Evolutionary conservation across 2,113 vertebrate genomes (phyloP).

Genomic region (Ictidomys tridecemlineatus): DNA sequence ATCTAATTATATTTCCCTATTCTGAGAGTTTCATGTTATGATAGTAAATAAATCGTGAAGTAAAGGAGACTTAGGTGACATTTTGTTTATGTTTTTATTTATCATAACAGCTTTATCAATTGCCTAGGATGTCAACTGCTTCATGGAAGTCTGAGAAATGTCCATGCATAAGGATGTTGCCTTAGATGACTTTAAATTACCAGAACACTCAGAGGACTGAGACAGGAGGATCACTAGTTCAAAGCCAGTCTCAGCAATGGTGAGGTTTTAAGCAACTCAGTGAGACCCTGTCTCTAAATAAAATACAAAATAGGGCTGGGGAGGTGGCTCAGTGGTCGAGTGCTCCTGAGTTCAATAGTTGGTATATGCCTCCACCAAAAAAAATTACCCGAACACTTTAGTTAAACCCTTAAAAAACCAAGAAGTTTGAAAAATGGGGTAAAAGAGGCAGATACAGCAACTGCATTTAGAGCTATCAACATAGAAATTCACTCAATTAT

Average conservation of each 20-base stretch:
- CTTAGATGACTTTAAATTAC: constrained; percentile 84
- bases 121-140: constrained; percentile 79
- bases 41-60: constrained; percentile 77
- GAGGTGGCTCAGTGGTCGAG: too few relatives aligned
- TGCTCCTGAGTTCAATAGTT: too few relatives aligned
- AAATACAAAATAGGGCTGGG: too few relatives aligned
- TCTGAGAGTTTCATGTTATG: constrained; percentile 66
- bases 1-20: constrained; percentile 70
- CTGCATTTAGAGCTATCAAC: constrained; percentile 83
- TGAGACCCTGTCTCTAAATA: too few relatives aligned
- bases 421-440: constrained; percentile 90
- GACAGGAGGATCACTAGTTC: too few relatives aligned
- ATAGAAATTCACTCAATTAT: constrained; percentile 91
- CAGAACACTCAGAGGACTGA: constrained; percentile 84
- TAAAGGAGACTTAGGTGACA: constrained; percentile 83
- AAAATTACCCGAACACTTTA: constrained; percentile 9
- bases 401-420: constrained; percentile 88
- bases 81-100: constrained; percentile 72
- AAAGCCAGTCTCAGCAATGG: too few relatives aligned
- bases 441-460: constrained; percentile 88
- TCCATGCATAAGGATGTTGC: constrained; percentile 86
- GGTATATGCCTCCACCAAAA: too few relatives aligned
- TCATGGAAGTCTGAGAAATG: constrained; percentile 84
- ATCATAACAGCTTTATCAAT: constrained; percentile 77
- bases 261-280: too few relatives aligned